phyloP scores from a whole-genome alignment of 2,888 invertebrate genomes.

The Leptogaster cylindrica region DNA sequence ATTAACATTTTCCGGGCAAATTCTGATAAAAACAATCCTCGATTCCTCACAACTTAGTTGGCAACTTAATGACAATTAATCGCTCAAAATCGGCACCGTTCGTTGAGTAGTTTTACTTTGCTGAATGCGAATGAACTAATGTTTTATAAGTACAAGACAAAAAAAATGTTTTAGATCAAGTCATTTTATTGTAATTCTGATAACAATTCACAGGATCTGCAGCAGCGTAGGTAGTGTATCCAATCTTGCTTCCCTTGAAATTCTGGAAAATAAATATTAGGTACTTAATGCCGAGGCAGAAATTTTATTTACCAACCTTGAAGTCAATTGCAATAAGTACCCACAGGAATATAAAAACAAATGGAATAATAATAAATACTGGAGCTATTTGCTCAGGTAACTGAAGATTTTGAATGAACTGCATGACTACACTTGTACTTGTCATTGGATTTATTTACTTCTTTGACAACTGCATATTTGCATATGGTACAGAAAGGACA shows the following conservation, averaged over 20 bases:
- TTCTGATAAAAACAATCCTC: no score
- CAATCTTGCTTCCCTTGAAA: slow-evolving; percentile 41
- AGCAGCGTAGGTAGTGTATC: slow-evolving; percentile 34
- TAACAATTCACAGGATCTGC: slow-evolving; percentile 42
- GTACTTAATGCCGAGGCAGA: no score
- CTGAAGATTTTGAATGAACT: slow-evolving; percentile 3
- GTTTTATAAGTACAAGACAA: no score
- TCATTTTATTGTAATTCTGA: slow-evolving; percentile 25
- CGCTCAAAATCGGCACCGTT: not conserved
- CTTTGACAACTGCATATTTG: no score
- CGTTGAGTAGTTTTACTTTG: not conserved
- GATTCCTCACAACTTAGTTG: no score
- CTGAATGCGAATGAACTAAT: not conserved
- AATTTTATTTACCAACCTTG: slow-evolving; percentile 19
- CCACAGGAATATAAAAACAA: slow-evolving; percentile 43
- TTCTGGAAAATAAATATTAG: slow-evolving; percentile 38
- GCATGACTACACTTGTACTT: no score
- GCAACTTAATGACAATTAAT: no score
- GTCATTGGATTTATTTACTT: no score
- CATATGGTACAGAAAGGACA: no score
- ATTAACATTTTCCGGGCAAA: no score
- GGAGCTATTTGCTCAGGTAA: not conserved
- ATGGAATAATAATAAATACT: slow-evolving; percentile 21
- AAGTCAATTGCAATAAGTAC: slow-evolving; percentile 43
- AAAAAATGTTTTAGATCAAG: no score